Evolutionary conservation across 2,113 vertebrate genomes (phyloP), one percentile per base, ranked within the genome.

Genomic region (Chionis minor): DNA sequence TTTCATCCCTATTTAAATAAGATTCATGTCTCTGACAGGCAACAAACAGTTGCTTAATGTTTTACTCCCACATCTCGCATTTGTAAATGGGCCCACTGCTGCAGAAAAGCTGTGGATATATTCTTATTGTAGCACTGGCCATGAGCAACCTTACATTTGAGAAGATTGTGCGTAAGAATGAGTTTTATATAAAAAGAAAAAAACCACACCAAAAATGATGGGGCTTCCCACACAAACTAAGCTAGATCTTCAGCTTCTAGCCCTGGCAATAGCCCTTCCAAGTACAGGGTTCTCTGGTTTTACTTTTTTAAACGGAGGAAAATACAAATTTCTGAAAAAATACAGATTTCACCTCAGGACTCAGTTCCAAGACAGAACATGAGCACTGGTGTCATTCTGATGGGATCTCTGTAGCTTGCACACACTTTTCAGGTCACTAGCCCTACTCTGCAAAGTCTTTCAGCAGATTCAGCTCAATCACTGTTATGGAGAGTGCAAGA

Each of bases 1-100:
- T 90, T 95, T 91, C 78, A 86, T 54, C 72, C 54, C 45, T 35
- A 51, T 52, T 80, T 62, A 93, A 96, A 91, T 86, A 86, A 94
- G 89, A 94, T 94, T 73, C 91, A 63, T 6, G 13, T 51, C 74
- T 91, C 51, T 74, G 71, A 79, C 52, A 91, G 52, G 62, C 71
- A 81, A 63, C 42, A 78, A 81, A 79, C 38, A 81, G 45, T 95
- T 95, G 84, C 96, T 96, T 95, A 86, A 78, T 12, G 8, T 49
- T 63, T 81, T 47, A 84, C 67, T 92, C 86, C 88, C 78, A 92
- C 84, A 88, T 52, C 83, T 86, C 0, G 0, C 52, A 30, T 72
- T 91, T 87, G 49, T 79, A 85, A 71, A 54, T 7, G 9, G 38
- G n/a, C 47, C 81, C 69, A 78, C 66, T 87, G 67, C 69, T 56